Conservation (phyloP, 2,888 invertebrate genomes). For the Diarsia rubi region DNA sequence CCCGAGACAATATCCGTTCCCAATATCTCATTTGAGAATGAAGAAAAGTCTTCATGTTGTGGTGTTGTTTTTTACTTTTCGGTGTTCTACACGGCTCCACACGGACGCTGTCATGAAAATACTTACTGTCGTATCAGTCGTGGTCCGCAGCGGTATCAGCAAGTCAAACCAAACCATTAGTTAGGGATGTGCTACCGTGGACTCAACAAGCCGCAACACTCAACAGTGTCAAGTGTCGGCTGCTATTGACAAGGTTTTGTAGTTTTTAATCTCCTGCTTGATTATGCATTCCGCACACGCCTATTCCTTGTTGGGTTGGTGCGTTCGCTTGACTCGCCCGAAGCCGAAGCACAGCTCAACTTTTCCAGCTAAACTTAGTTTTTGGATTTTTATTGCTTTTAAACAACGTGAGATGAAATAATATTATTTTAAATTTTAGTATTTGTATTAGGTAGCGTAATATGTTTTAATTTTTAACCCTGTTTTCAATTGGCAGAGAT, state of each 20-base stretch:
- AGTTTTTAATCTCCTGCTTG: conserved; percentile 89
- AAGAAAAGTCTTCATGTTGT: accelerated
- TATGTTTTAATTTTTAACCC: conserved; percentile 24
- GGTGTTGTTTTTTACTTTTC: too few species aligned
- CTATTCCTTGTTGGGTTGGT: conserved; percentile 88
- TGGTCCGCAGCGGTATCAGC: background rate
- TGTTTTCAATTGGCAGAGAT: background rate
- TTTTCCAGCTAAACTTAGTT: conserved; percentile 87
- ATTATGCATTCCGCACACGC: conserved; percentile 90
- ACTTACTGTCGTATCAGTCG: background rate
- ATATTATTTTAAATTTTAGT: conserved; percentile 86
- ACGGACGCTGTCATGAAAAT: background rate
- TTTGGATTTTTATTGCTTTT: conserved; percentile 89
- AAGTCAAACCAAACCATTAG: background rate
- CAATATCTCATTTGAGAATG: too few species aligned
- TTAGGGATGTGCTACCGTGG: background rate
- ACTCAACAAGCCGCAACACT: conserved; percentile 50
- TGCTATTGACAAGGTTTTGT: conserved; percentile 88
- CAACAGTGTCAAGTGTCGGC: conserved; percentile 67
- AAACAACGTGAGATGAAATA: conserved; percentile 88
- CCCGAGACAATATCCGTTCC: too few species aligned
- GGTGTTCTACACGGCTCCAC: background rate
- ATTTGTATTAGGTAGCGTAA: conserved; percentile 64
- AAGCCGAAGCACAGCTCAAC: conserved; percentile 86
- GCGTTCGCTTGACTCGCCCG: conserved; percentile 82